Evolutionary conservation across 2,888 invertebrate genomes (phyloP), one percentile per base, ranked within the genome.

Genomic region (Drosophila limbata): DNA sequence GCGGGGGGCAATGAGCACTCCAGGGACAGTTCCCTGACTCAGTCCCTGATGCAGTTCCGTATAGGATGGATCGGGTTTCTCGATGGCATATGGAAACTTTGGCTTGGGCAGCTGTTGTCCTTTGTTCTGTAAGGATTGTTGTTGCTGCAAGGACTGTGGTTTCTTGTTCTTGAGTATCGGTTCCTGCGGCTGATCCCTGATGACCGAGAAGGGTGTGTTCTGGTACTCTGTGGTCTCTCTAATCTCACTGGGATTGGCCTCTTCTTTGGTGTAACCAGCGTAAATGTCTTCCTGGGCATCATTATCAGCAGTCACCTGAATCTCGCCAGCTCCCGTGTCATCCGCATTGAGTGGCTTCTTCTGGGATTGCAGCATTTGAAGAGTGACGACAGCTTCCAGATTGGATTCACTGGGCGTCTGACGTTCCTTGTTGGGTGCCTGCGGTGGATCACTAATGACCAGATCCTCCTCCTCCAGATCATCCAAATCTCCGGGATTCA

Each of bases 281-380:
- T 90, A 91, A 9, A 90, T 77, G 4, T 90, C 89, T 51, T 76
- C 73, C 42, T 83, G 81, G 4, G 77, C 66, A 53, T 78, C 80
- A 39, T 80, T 79, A 8, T 86, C 77, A 66, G 73, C 78, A 10
- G 84, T 89, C 15, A 90, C 90, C 67, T 90, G 88, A 37, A 88
- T 90, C 55, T 89, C 90, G 0, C 85, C 89, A 0, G 90, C 87
- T 0, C 89, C 86, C 8, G 84, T 89, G 9, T 92, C 91, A 8
- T 92, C 92, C 6, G 90, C 90, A 4, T 86, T 82, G 0, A 79
- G 50, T 0, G 90, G 69, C 51, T 93, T 90, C 67, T 93, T 92
- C 80, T 94, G 93, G 0, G 94, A 93, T 84, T 95, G 95, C 48
- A 95, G 93, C 95, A 95, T 95, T 91, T 95, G 95, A 35, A 95